Percentiles rank a stretch among this genome's conserved stretches.
Evolutionary conservation across 2,797 vertebrate species (phyloP).

Genomic region (Malurus leucopterus): DNA sequence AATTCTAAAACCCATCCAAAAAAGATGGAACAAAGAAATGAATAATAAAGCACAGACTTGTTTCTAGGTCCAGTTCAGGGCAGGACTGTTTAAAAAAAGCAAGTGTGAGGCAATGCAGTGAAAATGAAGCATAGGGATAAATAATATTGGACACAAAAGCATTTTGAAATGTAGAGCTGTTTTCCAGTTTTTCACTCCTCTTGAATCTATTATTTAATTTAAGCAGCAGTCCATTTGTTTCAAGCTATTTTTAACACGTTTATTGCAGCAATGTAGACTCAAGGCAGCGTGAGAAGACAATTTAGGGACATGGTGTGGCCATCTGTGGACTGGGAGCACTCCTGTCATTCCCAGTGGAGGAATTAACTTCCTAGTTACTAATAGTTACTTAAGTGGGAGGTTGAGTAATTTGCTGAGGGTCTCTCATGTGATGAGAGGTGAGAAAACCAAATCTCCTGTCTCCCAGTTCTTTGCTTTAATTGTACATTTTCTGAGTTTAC

Average conservation of each 20-base stretch:
- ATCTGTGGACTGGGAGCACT: background rate
- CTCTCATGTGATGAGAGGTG: background rate
- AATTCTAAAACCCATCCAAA: constrained; percentile 12
- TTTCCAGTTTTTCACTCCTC: constrained; percentile 14
- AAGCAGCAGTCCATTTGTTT: background rate
- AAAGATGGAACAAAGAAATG: background rate
- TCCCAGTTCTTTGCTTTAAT: background rate
- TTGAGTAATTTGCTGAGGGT: background rate
- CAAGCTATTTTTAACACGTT: background rate
- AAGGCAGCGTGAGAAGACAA: background rate
- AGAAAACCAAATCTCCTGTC: background rate
- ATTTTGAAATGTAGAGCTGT: background rate
- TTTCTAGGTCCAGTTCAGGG: background rate
- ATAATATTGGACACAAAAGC: background rate
- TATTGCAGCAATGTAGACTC: background rate
- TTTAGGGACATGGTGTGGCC: background rate
- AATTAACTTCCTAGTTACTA: background rate
- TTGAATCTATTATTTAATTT: constrained; percentile 4
- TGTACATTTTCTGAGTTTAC: background rate
- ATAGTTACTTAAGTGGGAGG: background rate
- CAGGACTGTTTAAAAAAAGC: constrained; percentile 4
- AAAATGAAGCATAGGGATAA: background rate
- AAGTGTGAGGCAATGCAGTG: background rate
- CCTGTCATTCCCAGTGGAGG: background rate
- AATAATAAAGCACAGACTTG: background rate